These are phyloP conservation scores for Musca domestica DNA, from an alignment of 1,140 invertebrate species.

Conservation along the genomic window DNA sequence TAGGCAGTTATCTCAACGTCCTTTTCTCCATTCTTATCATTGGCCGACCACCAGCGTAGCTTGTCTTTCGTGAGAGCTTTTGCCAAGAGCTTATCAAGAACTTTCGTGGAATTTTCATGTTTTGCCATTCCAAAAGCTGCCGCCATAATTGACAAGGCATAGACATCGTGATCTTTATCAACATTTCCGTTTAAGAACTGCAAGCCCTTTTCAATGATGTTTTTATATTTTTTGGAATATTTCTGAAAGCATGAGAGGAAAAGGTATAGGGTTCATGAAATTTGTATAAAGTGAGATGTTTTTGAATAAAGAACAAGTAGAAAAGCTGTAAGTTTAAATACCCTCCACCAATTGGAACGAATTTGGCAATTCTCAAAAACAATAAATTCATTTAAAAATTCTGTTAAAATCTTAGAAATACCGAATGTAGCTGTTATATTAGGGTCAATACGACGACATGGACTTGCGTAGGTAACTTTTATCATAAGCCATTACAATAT, in stretches of 20 bases:
- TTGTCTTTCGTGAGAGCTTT: slow-evolving; percentile 34
- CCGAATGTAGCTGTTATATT: no score
- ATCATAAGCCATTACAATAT: no score
- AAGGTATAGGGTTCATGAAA: no score
- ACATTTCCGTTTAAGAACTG: slow-evolving; percentile 77
- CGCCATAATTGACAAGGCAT: slow-evolving; percentile 74
- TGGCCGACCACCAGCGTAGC: slow-evolving; percentile 47
- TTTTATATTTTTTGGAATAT: slow-evolving; percentile 58
- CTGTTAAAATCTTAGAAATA: no score
- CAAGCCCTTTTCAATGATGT: slow-evolving; percentile 71
- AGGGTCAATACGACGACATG: no score
- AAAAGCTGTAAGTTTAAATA: no score
- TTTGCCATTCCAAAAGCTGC: slow-evolving; percentile 76
- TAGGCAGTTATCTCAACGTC: slow-evolving; percentile 80
- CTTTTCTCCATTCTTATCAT: slow-evolving; percentile 58
- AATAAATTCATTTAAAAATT: no score
- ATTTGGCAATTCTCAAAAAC: no score
- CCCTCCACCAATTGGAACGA: no score
- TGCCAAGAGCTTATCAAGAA: slow-evolving; percentile 35
- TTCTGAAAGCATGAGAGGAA: slow-evolving; percentile 31
- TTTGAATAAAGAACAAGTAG: no score
- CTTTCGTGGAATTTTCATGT: slow-evolving; percentile 55
- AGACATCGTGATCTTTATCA: slow-evolving; percentile 68
- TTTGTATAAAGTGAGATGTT: no score
- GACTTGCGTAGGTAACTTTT: no score